These are phyloP conservation scores for Heliconius hewitsoni DNA, from an alignment of 1,140 invertebrate genomes.

Conservation along the genomic window DNA sequence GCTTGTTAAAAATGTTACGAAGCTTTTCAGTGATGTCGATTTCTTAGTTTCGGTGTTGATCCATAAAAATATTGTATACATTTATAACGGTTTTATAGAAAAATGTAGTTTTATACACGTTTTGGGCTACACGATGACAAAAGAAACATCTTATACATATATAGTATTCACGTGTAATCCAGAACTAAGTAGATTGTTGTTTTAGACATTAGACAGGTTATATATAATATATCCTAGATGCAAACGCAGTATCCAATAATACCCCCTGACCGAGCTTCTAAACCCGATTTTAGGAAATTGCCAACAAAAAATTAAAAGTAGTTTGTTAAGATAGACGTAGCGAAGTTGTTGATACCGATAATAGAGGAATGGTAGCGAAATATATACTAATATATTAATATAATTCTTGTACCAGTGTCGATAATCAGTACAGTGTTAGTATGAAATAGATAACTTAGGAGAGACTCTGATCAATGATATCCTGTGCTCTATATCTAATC, in stretches of 20 bases:
- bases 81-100: slow-evolving; percentile 75
- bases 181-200: slow-evolving; percentile 60
- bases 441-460: slow-evolving; percentile 18
- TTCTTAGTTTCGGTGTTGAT: slow-evolving; percentile 61
- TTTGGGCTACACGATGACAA: slow-evolving; percentile 32
- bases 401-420: slow-evolving; percentile 29
- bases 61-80: slow-evolving; percentile 66
- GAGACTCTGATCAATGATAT: slow-evolving; percentile 33
- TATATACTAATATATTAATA: slow-evolving; percentile 19
- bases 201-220: slow-evolving; percentile 61
- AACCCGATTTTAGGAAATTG: slow-evolving; percentile 63
- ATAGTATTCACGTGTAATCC: background rate
- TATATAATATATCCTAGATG: slow-evolving; percentile 37
- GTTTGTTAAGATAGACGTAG: slow-evolving; percentile 43
- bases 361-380: slow-evolving; percentile 20
- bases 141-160: slow-evolving; percentile 1
- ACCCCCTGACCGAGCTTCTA: slow-evolving; percentile 61
- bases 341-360: slow-evolving; percentile 31
- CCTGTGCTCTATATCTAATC: slow-evolving; percentile 1
- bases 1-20: slow-evolving; percentile 67
- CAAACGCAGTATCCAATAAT: slow-evolving; percentile 2
- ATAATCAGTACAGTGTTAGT: slow-evolving; percentile 32
- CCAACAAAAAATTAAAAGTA: slow-evolving; percentile 47
- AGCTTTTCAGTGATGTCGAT: slow-evolving; percentile 54
- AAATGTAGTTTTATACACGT: slow-evolving; percentile 57